Percentiles rank a stretch among this genome's conserved stretches.
These are phyloP conservation scores for Lamprologus sp. DNA, from an alignment of 2,113 vertebrate genomes.

Conservation along the genomic window DNA sequence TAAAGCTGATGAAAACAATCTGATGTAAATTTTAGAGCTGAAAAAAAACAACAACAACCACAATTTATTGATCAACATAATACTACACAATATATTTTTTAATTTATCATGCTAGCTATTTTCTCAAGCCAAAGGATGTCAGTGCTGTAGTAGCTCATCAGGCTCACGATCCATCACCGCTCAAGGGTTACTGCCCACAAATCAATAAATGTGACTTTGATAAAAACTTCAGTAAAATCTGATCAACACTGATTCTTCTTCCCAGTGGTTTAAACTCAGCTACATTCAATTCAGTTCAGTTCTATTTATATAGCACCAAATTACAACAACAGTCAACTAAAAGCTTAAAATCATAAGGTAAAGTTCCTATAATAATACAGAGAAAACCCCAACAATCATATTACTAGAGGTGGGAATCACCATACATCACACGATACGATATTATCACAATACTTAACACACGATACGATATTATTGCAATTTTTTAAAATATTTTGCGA, in stretches of 20 bases:
- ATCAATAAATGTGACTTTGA: not conserved
- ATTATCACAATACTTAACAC: no score
- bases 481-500: no score
- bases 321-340: not conserved
- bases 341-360: not conserved
- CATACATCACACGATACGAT: no score
- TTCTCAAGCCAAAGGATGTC: fast-evolving
- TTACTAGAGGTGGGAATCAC: no score
- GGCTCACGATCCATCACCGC: fast-evolving
- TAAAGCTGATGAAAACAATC: not conserved
- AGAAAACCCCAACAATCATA: not conserved
- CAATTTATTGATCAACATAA: not conserved
- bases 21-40: not conserved
- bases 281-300: fast-evolving
- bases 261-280: not conserved
- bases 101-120: not conserved
- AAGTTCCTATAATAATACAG: fast-evolving
- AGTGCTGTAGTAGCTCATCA: not conserved
- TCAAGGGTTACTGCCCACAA: not conserved
- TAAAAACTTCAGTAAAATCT: not conserved
- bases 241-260: not conserved
- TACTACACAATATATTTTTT: fast-evolving
- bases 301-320: not conserved
- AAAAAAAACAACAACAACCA: fast-evolving
- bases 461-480: no score